These are phyloP conservation scores for Amblyornis subalaris DNA, from an alignment of 2,113 vertebrate species.

Conservation along the genomic window DNA sequence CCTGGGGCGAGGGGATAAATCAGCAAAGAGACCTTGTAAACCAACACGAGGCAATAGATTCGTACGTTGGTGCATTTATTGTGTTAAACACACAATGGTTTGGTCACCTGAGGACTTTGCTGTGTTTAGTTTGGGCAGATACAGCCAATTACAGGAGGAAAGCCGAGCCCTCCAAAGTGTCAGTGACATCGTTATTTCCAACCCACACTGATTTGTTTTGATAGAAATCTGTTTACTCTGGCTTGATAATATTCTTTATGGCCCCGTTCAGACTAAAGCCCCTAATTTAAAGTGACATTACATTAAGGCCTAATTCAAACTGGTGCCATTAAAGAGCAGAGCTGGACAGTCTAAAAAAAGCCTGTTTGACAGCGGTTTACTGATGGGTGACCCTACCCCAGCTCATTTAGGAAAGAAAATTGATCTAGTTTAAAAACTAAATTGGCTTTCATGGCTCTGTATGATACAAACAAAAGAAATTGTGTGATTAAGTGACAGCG, in stretches of 20 bases:
- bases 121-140: neutral
- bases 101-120: neutral
- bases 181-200: neutral
- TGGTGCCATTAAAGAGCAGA: slow-evolving; percentile 39
- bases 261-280: neutral
- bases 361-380: slow-evolving; percentile 18
- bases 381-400: slow-evolving; percentile 37
- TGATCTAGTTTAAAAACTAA: slow-evolving; percentile 31
- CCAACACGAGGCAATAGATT: neutral
- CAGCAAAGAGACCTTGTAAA: neutral
- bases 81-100: neutral
- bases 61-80: neutral
- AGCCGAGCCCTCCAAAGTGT: neutral
- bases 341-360: neutral
- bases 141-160: neutral
- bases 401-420: slow-evolving; percentile 40
- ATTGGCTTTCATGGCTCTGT: slow-evolving; percentile 26
- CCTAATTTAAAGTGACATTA: slow-evolving; percentile 44
- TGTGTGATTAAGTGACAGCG: neutral
- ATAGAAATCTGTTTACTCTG: slow-evolving; percentile 34
- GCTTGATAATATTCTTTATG: slow-evolving; percentile 12
- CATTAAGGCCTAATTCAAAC: slow-evolving; percentile 42
- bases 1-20: neutral
- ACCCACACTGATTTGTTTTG: slow-evolving; percentile 4
- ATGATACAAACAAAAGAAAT: neutral